Evolutionary conservation across 2,888 invertebrate species (phyloP).

Genomic region (Taphrorychus bicolor): DNA sequence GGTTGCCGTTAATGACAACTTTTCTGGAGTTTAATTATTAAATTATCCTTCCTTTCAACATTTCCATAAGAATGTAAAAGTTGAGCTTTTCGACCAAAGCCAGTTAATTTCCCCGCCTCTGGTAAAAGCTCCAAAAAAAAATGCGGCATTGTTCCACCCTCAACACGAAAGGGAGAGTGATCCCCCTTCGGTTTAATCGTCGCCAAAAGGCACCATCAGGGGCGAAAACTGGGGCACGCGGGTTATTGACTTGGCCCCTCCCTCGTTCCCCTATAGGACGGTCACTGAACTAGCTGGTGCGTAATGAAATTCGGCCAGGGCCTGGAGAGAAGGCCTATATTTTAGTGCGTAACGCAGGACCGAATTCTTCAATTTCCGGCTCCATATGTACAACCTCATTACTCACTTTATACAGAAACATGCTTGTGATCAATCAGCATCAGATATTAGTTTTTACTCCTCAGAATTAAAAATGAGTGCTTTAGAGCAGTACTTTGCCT

Average conservation of each 20-base stretch:
- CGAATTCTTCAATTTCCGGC: neutral
- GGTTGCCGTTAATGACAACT: too few species aligned
- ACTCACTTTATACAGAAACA: too few species aligned
- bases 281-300: conserved; percentile 41
- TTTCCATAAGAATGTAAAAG: too few species aligned
- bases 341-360: conserved; percentile 30
- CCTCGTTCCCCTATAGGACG: conserved; percentile 18
- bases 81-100: too few species aligned
- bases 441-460: too few species aligned
- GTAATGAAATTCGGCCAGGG: conserved; percentile 39
- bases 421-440: too few species aligned
- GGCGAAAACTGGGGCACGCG: conserved; percentile 32
- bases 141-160: conserved; percentile 36
- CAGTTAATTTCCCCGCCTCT: too few species aligned
- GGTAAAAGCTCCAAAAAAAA: neutral
- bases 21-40: too few species aligned
- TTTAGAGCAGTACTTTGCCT: too few species aligned
- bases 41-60: too few species aligned
- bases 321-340: conserved; percentile 26
- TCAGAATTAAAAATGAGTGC: too few species aligned
- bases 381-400: neutral
- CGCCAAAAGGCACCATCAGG: too few species aligned
- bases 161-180: conserved; percentile 37
- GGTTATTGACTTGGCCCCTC: conserved; percentile 37
- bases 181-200: conserved; percentile 27